Evolutionary conservation across 2,888 invertebrate genomes (phyloP).

Genomic region (Pristionchus maxplancki): DNA sequence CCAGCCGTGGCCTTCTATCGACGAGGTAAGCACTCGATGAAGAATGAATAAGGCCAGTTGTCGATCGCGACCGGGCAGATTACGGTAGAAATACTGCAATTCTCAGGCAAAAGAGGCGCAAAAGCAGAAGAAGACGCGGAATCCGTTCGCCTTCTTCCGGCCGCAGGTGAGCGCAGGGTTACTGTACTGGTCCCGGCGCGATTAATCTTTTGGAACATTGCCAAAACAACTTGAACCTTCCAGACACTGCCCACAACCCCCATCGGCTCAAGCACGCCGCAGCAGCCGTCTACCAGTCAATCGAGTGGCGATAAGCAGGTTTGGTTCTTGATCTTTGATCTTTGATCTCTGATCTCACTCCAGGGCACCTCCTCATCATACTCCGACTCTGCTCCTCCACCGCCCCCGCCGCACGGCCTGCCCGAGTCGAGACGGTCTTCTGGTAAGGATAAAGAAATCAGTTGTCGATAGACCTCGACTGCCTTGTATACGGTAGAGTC

Average conservation of each 20-base stretch:
- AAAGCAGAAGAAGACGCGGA: conserved; percentile 52
- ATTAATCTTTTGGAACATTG: no score
- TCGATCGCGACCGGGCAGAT: neutral
- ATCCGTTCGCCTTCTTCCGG: conserved; percentile 52
- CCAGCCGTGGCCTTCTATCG: conserved; percentile 75
- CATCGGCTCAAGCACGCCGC: neutral
- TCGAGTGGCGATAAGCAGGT: conserved; percentile 46
- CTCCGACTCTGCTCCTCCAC: conserved; percentile 44
- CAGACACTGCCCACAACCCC: conserved; percentile 46
- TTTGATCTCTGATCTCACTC: neutral
- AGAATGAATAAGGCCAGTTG: neutral
- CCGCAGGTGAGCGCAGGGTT: conserved; percentile 6
- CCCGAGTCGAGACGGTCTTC: conserved; percentile 25
- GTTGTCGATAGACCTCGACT: no score
- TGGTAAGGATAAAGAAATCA: conserved; percentile 21
- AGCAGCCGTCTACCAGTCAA: conserved; percentile 45
- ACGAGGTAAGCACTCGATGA: conserved; percentile 72
- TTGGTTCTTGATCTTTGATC: conserved; percentile 8
- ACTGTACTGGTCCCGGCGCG: no score
- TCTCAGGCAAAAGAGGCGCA: conserved; percentile 59
- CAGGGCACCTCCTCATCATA: conserved; percentile 39
- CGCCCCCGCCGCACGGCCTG: conserved; percentile 14
- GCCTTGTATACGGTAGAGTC: no score
- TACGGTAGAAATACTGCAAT: neutral
- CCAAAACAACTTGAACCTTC: neutral